A percentile compares a stretch with the other conserved stretches of the same genome.
Evolutionary conservation across 2,888 invertebrate species (phyloP).

Genomic region (Limenitis camilla): DNA sequence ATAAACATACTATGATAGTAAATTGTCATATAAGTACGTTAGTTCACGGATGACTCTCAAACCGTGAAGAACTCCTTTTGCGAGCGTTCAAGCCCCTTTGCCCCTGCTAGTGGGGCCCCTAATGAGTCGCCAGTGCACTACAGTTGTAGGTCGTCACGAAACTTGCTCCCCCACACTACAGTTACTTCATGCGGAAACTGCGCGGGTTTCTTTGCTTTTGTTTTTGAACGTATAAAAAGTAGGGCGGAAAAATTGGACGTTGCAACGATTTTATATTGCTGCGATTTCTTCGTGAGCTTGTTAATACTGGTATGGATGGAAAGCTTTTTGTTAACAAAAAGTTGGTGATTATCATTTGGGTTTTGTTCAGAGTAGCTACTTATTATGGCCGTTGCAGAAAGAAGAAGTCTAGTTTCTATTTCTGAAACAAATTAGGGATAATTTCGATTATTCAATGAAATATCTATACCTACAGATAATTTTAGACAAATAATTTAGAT

Average conservation of each 20-base stretch:
- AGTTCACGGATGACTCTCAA: conserved; percentile 58
- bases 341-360: too few relatives aligned
- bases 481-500: too few relatives aligned
- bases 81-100: conserved; percentile 57
- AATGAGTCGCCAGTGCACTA: conserved; percentile 73
- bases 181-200: conserved; percentile 56
- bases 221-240: conserved; percentile 24
- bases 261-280: conserved; percentile 1
- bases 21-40: conserved; percentile 42
- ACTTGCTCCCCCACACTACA: conserved; percentile 58
- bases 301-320: not conserved
- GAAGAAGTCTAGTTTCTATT: too few relatives aligned
- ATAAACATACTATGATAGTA: conserved; percentile 14
- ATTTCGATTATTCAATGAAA: too few relatives aligned
- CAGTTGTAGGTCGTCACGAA: conserved; percentile 68
- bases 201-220: conserved; percentile 57
- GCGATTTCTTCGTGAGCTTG: conserved; percentile 4
- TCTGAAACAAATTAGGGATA: too few relatives aligned
- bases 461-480: too few relatives aligned
- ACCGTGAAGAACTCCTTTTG: conserved; percentile 59
- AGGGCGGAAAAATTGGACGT: conserved; percentile 21
- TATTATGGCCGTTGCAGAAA: too few relatives aligned
- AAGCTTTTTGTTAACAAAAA: not conserved
- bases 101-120: conserved; percentile 60
- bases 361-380: too few relatives aligned